Conservation (phyloP, 2,113 vertebrate genomes). For the human region DNA sequence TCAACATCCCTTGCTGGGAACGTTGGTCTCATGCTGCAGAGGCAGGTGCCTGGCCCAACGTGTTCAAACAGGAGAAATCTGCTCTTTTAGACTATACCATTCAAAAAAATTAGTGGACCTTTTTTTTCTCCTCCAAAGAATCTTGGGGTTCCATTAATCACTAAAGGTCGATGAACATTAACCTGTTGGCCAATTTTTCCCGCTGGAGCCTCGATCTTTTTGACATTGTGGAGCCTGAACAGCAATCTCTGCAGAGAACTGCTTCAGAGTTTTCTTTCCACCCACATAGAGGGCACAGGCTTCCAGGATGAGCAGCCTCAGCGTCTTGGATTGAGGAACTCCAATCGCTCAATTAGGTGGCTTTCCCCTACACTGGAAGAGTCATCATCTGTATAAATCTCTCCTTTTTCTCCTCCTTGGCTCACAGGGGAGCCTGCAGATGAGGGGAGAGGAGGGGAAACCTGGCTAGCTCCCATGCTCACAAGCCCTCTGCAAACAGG, state of each 20-base stretch:
- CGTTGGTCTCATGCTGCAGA: neutral
- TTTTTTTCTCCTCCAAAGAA: neutral
- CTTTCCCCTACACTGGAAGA: neutral
- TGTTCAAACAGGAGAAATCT: neutral
- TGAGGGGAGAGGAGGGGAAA: neutral
- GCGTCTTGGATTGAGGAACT: neutral
- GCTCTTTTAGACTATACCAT: neutral
- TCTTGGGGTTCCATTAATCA: neutral
- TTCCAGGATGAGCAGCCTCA: neutral
- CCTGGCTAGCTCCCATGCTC: neutral
- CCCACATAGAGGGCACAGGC: neutral
- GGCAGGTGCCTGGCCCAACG: neutral
- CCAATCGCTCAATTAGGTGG: accelerated
- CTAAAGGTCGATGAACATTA: too few species aligned
- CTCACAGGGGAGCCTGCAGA: neutral
- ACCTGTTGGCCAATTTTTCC: neutral
- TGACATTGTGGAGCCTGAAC: neutral
- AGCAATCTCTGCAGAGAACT: neutral
- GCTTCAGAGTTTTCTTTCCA: neutral
- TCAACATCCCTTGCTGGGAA: neutral
- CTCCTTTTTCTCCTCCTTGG: neutral
- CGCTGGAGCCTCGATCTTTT: neutral
- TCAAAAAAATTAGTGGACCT: neutral
- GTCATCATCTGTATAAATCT: neutral
- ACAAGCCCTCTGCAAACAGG: neutral